Evolutionary conservation across 2,888 invertebrate species (phyloP).

Genomic region (Argyresthia albistria): DNA sequence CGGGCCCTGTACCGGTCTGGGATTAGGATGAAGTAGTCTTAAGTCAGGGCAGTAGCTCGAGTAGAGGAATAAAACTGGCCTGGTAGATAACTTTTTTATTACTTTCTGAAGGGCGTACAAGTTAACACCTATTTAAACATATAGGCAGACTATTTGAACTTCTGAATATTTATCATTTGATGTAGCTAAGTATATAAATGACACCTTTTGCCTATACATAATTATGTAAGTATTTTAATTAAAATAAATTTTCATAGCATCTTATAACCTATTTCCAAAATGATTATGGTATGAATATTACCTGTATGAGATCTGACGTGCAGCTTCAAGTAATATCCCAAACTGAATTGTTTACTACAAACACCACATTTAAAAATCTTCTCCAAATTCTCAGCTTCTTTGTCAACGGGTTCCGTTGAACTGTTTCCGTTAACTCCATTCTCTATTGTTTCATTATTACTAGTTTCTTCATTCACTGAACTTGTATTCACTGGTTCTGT

Average conservation of each 20-base stretch:
- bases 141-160: too few species aligned
- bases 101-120: too few species aligned
- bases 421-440: conserved; percentile 5
- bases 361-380: conserved; percentile 61
- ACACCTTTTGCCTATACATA: too few species aligned
- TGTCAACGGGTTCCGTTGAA: conserved; percentile 8
- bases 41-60: too few species aligned
- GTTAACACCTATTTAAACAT: too few species aligned
- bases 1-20: too few species aligned
- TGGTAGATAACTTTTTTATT: too few species aligned
- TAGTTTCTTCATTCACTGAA: neutral
- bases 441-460: conserved; percentile 1
- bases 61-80: too few species aligned
- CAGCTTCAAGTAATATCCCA: conserved; percentile 56
- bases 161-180: neutral
- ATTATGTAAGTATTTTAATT: too few species aligned
- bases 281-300: conserved; percentile 11
- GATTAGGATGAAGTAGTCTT: too few species aligned
- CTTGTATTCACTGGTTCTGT: conserved; percentile 4
- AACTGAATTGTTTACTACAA: conserved; percentile 49
- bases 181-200: neutral
- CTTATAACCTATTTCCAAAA: too few species aligned
- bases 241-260: too few species aligned
- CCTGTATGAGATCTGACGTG: conserved; percentile 63
- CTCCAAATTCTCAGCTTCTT: conserved; percentile 24